Conservation (phyloP, 2,113 vertebrate species). For the Athene cunicularia region DNA sequence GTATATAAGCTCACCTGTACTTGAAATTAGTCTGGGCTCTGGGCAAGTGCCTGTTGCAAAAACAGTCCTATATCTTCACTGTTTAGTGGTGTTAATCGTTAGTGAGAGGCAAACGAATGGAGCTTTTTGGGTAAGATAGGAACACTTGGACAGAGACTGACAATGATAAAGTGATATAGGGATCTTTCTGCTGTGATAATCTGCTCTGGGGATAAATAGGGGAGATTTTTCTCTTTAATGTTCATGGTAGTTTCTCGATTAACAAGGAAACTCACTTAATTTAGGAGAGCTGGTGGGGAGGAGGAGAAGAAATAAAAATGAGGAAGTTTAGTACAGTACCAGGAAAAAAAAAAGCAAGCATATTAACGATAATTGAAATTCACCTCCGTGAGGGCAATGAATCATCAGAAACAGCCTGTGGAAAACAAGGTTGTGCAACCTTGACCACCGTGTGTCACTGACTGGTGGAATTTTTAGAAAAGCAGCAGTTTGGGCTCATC, state of each 20-base stretch:
- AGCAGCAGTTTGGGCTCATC: slow-evolving; percentile 83
- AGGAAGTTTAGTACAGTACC: slow-evolving; percentile 74
- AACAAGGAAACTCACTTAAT: background rate
- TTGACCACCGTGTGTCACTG: slow-evolving; percentile 80
- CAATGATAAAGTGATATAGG: rapidly evolving
- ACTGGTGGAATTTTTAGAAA: slow-evolving; percentile 84
- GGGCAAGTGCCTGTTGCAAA: background rate
- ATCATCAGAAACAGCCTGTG: slow-evolving; percentile 83
- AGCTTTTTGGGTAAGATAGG: background rate
- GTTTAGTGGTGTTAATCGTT: background rate
- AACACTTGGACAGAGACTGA: background rate
- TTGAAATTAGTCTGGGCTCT: background rate
- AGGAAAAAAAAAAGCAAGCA: slow-evolving; percentile 51
- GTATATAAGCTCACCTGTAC: background rate
- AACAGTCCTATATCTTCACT: background rate
- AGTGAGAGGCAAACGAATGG: background rate
- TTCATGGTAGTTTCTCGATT: background rate
- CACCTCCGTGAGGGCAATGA: slow-evolving; percentile 82
- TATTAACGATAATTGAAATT: slow-evolving; percentile 80
- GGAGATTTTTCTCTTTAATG: background rate
- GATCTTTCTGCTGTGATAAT: background rate
- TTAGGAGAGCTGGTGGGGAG: background rate
- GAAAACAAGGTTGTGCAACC: slow-evolving; percentile 88
- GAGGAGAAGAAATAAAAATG: slow-evolving; percentile 68
- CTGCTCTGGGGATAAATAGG: background rate